phyloP scores from a whole-genome alignment of 30 jellyfish, hydroid and myxozoan genomes.

The Calvadosia cruxmelitensis region DNA sequence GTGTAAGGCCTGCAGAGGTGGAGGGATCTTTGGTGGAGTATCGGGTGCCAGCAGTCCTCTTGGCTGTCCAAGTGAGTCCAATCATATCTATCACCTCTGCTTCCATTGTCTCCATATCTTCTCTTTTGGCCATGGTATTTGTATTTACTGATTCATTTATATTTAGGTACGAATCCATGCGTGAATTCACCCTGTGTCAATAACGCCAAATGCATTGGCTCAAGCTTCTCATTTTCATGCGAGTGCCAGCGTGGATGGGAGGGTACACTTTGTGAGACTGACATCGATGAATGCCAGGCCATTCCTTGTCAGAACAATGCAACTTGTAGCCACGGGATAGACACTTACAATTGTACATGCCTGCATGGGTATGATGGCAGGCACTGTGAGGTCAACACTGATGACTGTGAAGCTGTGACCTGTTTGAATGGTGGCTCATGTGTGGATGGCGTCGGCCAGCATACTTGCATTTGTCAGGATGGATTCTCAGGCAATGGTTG shows the following conservation, averaged over 20 bases:
- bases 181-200: not conserved
- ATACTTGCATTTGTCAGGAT: conserved; percentile 3
- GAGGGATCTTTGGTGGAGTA: conserved; percentile 73
- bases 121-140: no score
- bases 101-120: no score
- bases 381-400: conserved; percentile 45
- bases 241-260: not conserved
- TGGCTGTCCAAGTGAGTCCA: conserved; percentile 78
- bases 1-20: conserved; percentile 76
- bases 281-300: not conserved
- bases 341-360: not conserved
- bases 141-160: no score
- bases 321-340: not conserved
- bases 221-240: not conserved
- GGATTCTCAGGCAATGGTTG: conserved; percentile 4
- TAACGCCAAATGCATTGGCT: not conserved
- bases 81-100: no score
- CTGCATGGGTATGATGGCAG: not conserved
- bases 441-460: conserved; percentile 48
- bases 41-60: conserved; percentile 56
- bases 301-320: not conserved
- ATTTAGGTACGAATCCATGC: conserved; percentile 1
- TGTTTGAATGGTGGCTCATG: conserved; percentile 64
- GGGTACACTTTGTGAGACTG: not conserved
- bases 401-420: conserved; percentile 62